These are phyloP conservation scores for Athalia cordata DNA, from an alignment of 2,888 invertebrate genomes.

Conservation along the genomic window DNA sequence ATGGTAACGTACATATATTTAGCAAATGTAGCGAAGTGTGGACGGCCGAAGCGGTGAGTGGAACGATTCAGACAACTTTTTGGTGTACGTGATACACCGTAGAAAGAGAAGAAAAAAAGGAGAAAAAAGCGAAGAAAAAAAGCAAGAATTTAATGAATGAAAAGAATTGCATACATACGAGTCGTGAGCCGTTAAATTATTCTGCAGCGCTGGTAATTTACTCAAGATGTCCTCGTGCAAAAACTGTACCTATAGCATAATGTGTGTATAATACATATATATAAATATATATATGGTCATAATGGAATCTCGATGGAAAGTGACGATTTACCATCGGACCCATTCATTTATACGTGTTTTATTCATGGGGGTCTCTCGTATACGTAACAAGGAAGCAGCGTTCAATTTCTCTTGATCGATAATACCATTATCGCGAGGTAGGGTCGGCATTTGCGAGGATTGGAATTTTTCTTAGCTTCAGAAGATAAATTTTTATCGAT, in stretches of 20 bases:
- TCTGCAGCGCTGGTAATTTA: too few relatives aligned
- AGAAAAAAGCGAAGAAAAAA: background rate
- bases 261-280: too few relatives aligned
- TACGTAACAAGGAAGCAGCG: conserved; percentile 8
- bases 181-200: too few relatives aligned
- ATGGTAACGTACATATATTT: too few relatives aligned
- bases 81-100: too few relatives aligned
- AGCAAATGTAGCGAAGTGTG: too few relatives aligned
- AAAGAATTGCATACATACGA: background rate
- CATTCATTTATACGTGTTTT: conserved; percentile 33
- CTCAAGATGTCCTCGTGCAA: too few relatives aligned
- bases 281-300: conserved; percentile 6
- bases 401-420: conserved; percentile 34
- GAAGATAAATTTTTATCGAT: background rate
- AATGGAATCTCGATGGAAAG: conserved; percentile 28
- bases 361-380: conserved; percentile 28
- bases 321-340: conserved; percentile 31
- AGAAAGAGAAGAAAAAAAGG: background rate
- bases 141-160: background rate
- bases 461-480: background rate
- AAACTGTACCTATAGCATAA: background rate
- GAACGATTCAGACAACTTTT: too few relatives aligned
- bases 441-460: background rate
- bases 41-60: too few relatives aligned
- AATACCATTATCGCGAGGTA: background rate